Evolutionary conservation across 2,888 invertebrate genomes (phyloP).

Genomic region (Carpatolechia fugitivella): DNA sequence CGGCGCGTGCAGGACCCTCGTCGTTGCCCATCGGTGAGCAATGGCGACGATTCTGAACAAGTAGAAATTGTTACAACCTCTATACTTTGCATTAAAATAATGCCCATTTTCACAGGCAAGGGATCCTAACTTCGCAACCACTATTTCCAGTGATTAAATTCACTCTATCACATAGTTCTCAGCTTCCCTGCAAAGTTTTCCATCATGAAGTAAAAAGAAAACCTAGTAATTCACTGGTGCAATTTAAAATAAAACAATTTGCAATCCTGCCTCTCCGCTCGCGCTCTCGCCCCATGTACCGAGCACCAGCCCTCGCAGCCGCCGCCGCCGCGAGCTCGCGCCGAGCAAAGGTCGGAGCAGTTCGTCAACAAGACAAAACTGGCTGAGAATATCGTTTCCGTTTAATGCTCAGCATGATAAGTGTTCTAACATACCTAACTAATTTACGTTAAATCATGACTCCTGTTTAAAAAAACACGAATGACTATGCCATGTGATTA

Average conservation of each 20-base stretch:
- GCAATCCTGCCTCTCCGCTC: constrained; percentile 54
- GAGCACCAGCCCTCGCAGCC: constrained; percentile 51
- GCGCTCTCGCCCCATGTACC: constrained; percentile 53
- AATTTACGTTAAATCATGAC: constrained; percentile 39
- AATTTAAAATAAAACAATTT: constrained; percentile 52
- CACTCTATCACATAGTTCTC: constrained; percentile 74
- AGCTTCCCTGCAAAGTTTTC: constrained; percentile 78
- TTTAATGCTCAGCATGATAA: constrained; percentile 78
- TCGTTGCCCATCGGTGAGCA: constrained; percentile 45
- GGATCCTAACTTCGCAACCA: constrained; percentile 76
- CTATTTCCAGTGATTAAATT: constrained; percentile 69
- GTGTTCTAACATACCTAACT: constrained; percentile 57
- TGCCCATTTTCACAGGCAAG: constrained; percentile 88
- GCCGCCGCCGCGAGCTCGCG: constrained; percentile 57
- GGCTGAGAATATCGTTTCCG: constrained; percentile 76
- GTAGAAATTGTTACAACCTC: constrained; percentile 86
- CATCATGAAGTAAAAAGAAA: constrained; percentile 71
- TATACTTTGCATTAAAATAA: constrained; percentile 96
- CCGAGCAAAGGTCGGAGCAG: constrained; percentile 74
- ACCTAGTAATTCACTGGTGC: constrained; percentile 62
- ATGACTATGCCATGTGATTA: constrained; percentile 59
- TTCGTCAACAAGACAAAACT: constrained; percentile 75
- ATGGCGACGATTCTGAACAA: constrained; percentile 69
- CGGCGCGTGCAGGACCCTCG: constrained; percentile 69
- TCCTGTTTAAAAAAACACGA: constrained; percentile 48